Conservation (phyloP, 2,113 vertebrate species). For the Corvus cornix region DNA sequence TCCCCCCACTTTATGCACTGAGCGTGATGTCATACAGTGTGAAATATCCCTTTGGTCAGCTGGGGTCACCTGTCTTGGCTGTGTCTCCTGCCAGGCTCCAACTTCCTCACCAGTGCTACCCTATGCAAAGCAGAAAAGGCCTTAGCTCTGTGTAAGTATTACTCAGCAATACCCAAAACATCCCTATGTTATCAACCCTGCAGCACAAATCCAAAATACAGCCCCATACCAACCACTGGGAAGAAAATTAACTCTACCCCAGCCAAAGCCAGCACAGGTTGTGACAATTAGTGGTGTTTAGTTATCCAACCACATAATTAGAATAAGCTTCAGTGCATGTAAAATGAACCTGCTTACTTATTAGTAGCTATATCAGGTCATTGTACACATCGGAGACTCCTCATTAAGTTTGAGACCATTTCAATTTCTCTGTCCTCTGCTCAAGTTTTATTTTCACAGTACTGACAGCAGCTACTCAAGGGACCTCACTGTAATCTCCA, state of each 20-base stretch:
- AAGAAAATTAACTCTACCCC: not conserved
- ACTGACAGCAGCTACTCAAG: not conserved
- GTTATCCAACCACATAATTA: not conserved
- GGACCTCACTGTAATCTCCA: not conserved
- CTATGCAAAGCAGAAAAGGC: not conserved
- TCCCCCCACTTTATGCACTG: not conserved
- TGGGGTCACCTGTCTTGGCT: not conserved
- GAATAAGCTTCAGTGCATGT: not conserved
- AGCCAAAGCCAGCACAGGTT: not conserved
- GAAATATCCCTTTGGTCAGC: not conserved
- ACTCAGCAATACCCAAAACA: not conserved
- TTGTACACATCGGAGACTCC: not conserved
- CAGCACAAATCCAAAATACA: not conserved
- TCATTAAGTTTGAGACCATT: not conserved
- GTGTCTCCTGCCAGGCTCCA: not conserved
- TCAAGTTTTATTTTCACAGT: not conserved
- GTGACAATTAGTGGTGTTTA: not conserved
- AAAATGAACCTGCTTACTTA: not conserved
- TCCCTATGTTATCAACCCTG: not conserved
- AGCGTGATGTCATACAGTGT: not conserved
- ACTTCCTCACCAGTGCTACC: not conserved
- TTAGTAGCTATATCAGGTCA: not conserved
- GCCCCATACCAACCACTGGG: not conserved
- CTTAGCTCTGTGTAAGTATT: not conserved
- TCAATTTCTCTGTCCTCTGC: not conserved